Evolutionary conservation across 2,113 vertebrate genomes (phyloP).

Genomic region (Petroica traversi): DNA sequence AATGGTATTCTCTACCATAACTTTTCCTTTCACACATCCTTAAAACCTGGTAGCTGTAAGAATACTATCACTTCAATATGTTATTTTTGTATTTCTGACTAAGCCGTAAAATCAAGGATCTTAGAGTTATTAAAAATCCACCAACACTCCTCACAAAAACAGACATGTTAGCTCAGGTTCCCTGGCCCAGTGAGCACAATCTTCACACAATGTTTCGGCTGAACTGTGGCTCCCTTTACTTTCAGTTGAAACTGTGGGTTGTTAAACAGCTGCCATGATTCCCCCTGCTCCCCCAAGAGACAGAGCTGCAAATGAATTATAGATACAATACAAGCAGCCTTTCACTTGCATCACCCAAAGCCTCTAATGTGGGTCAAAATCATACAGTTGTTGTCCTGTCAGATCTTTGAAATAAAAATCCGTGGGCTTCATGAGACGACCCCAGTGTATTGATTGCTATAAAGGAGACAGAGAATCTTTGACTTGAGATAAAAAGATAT

Average conservation of each 20-base stretch:
- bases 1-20: not conserved
- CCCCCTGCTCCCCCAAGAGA: not conserved
- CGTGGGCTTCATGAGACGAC: not conserved
- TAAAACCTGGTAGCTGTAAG: not conserved
- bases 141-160: not conserved
- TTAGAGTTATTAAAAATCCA: not conserved
- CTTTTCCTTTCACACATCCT: not conserved
- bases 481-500: not conserved
- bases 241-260: not conserved
- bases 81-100: not conserved
- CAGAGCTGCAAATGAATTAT: not conserved
- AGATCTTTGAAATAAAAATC: not conserved
- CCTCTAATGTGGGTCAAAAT: not conserved
- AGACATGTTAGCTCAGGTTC: not conserved
- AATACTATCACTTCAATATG: not conserved
- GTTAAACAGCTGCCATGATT: constrained; percentile 29
- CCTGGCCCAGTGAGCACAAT: not conserved
- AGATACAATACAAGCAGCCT: not conserved
- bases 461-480: constrained; percentile 1
- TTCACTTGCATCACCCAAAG: not conserved
- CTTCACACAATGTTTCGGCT: not conserved
- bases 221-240: not conserved
- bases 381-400: not conserved
- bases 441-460: not conserved
- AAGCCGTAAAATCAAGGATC: not conserved